Evolutionary conservation across 1,140 invertebrate species (phyloP).

Genomic region (Leptinotarsa lineolata): DNA sequence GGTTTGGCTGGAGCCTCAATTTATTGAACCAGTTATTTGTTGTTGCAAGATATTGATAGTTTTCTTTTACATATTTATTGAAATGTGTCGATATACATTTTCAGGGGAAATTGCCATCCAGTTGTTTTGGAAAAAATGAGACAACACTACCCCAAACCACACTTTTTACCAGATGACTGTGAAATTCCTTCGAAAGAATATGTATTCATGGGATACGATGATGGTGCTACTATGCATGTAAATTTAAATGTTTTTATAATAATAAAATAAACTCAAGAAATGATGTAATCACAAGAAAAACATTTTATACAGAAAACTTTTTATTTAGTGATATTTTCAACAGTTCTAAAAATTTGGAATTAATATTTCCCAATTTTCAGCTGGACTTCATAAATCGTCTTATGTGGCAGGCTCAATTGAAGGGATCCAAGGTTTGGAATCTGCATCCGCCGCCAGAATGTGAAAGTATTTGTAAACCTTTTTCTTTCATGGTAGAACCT

Average conservation of each 20-base stretch:
- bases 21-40: no score
- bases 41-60: neutral
- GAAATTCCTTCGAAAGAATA: slow-evolving; percentile 89
- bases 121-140: slow-evolving; percentile 75
- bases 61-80: neutral
- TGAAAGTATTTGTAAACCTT: slow-evolving; percentile 72
- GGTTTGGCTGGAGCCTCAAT: no score
- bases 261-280: neutral
- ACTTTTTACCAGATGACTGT: slow-evolving; percentile 87
- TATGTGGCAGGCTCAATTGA: slow-evolving; percentile 93
- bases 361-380: slow-evolving; percentile 60
- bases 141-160: slow-evolving; percentile 78
- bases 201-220: slow-evolving; percentile 91
- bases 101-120: slow-evolving; percentile 86
- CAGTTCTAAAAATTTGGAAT: no score
- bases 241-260: slow-evolving; percentile 53
- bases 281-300: slow-evolving; percentile 45
- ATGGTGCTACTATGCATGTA: slow-evolving; percentile 92
- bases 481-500: slow-evolving; percentile 79
- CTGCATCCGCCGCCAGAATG: slow-evolving; percentile 88
- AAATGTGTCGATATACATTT: slow-evolving; percentile 25
- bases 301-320: no score
- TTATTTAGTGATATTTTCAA: no score
- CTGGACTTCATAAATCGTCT: slow-evolving; percentile 88
- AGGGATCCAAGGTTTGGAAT: slow-evolving; percentile 84